Base-by-base conservation (phyloP, 1,140 invertebrate genomes). In the Drosophila nikananu region DNA sequence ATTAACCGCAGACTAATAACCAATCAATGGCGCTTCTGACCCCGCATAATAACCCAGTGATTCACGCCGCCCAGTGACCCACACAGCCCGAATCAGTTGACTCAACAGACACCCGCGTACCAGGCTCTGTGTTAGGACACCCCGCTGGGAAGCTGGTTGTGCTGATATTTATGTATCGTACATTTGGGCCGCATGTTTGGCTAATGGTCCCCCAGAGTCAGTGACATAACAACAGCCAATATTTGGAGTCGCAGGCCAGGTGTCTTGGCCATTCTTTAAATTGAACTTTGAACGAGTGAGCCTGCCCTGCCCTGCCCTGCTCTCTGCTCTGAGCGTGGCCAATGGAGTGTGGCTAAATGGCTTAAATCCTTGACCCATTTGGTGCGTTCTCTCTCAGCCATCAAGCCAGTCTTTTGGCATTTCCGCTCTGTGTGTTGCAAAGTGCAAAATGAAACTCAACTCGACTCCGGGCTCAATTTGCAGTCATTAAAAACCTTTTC, bases 281-380 rank as follows among this genome's bases (percentile, higher is more conserved):
- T 21, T 81, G 82, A 86, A 79, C 74, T 86, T 75, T 81, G 65
- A 39, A 39, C 54, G 21, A 2, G 49, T 30, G 54, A 25, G 9
- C n/a, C 4, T 7, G 27, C 51, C 51, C 51, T 52, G 73, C 77
- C 64, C 77, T 77, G 55, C 81, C 66, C 77, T 58, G 74, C 12
- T 0, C 44, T 72, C 77, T 58, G 74, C 12, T 0, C 44, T 0
- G n/a, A 42, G 10, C 54, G 49, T 35, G 83, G 71, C 55, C 83
- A 86, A 87, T 86, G 74, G 62, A 87, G 83, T 86, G 83, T 86
- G 77, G 63, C 75, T 74, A 83, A 87, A 87, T 77, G 68, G 84
- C 72, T 78, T 74, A 77, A 82, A 86, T 86, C 82, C 82, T 89
- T 86, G 83, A 80, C 77, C 81, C 84, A 86, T 86, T 82, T 89